Percentiles rank a stretch among this genome's conserved stretches.
Evolutionary conservation across 2,888 invertebrate species (phyloP).

Genomic region (Dinocampus coccinellae): DNA sequence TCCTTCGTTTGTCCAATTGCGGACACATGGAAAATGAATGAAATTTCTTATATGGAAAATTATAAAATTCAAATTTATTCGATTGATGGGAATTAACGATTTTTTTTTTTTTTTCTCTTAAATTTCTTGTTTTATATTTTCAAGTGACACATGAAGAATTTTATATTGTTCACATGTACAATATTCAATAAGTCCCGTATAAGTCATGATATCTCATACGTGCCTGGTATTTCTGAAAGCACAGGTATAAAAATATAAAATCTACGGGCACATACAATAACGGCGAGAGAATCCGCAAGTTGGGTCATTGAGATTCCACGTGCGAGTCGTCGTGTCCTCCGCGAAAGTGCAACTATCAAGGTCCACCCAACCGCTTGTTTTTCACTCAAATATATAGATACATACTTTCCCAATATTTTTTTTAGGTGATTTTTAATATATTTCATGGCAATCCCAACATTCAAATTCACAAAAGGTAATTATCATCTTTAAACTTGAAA

Average conservation of each 20-base stretch:
- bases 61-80: neutral
- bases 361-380: conserved; percentile 48
- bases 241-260: conserved; percentile 40
- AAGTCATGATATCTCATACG: conserved; percentile 1
- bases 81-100: neutral
- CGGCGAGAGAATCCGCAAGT: conserved; percentile 36
- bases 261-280: neutral
- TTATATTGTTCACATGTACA: neutral
- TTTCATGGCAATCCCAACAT: no score
- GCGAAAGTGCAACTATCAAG: conserved; percentile 62
- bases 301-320: conserved; percentile 60
- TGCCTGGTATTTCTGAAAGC: conserved; percentile 47
- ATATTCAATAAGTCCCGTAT: conserved; percentile 5
- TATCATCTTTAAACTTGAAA: no score
- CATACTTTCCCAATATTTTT: neutral
- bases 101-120: neutral
- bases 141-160: neutral
- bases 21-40: neutral
- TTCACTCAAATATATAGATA: conserved; percentile 4
- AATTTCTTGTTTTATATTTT: conserved; percentile 3
- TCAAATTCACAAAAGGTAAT: no score
- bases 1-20: neutral
- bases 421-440: no score
- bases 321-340: conserved; percentile 55
- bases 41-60: neutral